Evolutionary conservation across 2,888 invertebrate species (phyloP).

Genomic region (Orgyia antiqua): DNA sequence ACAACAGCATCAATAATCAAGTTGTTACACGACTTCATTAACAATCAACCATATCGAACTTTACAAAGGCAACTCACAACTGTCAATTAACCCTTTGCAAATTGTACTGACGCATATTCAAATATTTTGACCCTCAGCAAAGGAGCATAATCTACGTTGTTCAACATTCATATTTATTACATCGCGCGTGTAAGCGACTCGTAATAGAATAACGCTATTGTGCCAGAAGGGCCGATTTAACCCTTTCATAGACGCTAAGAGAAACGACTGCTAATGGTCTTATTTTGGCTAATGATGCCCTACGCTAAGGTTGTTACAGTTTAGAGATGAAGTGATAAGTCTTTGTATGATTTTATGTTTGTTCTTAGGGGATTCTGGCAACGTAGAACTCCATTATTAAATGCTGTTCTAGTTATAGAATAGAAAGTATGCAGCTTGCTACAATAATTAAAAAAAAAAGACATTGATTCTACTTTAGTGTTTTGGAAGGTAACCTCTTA

Average conservation of each 20-base stretch:
- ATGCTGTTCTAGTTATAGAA: conserved; percentile 13
- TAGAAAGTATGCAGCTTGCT: background rate
- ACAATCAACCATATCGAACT: conserved; percentile 26
- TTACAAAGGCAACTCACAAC: conserved; percentile 41
- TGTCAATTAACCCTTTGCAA: conserved; percentile 72
- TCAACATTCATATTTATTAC: conserved; percentile 77
- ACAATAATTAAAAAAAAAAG: background rate
- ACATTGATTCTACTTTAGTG: no score
- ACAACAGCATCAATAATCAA: no score
- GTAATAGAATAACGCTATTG: conserved; percentile 74
- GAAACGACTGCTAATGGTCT: conserved; percentile 76
- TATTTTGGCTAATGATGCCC: conserved; percentile 74
- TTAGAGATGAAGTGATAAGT: conserved; percentile 69
- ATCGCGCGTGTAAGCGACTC: conserved; percentile 72
- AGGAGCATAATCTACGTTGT: conserved; percentile 69
- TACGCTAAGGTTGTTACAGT: conserved; percentile 54
- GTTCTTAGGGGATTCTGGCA: conserved; percentile 34
- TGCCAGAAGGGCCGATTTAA: conserved; percentile 69
- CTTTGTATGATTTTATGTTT: conserved; percentile 60
- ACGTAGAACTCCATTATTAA: conserved; percentile 15
- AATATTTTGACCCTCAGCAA: conserved; percentile 76
- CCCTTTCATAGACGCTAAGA: conserved; percentile 71
- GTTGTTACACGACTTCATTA: conserved; percentile 20
- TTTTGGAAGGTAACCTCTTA: no score
- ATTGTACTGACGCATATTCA: conserved; percentile 69